Base-by-base conservation (phyloP, 1,140 invertebrate genomes). In the Bombus breviceps region DNA sequence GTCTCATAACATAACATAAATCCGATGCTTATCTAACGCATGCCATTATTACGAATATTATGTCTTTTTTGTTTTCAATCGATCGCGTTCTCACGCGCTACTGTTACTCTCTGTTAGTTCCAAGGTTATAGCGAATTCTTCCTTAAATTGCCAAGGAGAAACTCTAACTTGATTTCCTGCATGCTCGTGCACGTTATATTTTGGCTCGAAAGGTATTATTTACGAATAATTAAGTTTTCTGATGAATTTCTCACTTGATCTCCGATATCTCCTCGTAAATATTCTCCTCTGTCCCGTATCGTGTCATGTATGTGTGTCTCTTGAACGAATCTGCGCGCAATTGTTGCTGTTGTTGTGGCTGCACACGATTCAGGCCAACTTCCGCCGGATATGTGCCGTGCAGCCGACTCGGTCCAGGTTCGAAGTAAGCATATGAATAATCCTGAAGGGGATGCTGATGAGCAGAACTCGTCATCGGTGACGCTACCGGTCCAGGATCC, bases 181-280 rank as follows among this genome's bases (percentile, higher is more conserved):
- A 41, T 39, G 2, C 34, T 39, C 12, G 25, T 15, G 3, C 9
- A 34, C 22, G 2, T 22, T 28, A 41, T 39, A n/a, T 71, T 8
- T 69, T 9, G 12, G 10, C 10, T 39, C 4, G 39, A 43, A 37
- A 68, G 2, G 0, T 9, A 9, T 43, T 18, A 3, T 43, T 72
- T 72, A 22, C 39, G 25, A 41, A 43, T 28, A 28, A 57, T 15
- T 32, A 82, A n/a, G 18, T 32, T 18, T 57, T 2, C n/a, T 37
- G 32, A 53, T 34, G 25, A n/a, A 76, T 47, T 47, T n/a, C 91
- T 93, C 78, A 95, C 94, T 93, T 92, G 79, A 95, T 95, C 80
- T 96, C 96, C 2, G 95, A 97, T 90, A 98, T 98, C 95, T 98
- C 98, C 95, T 98, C 98, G 93, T 98, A 98, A 92, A 98, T 98